phyloP scores from a whole-genome alignment of 2,888 invertebrate genomes.

The Parelbella ahira region DNA sequence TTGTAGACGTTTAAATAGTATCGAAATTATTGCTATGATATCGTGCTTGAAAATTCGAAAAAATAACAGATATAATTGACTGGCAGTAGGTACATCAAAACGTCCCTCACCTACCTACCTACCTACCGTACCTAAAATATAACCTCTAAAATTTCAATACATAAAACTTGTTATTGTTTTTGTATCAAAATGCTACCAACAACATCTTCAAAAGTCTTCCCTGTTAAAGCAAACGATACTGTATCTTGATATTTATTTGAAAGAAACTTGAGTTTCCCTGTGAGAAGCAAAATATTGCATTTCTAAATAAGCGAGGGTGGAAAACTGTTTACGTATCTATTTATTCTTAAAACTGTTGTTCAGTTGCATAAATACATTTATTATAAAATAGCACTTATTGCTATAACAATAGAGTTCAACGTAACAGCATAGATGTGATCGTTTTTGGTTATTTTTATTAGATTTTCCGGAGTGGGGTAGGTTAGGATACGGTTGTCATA shows the following conservation, averaged over 20 bases:
- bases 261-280: constrained; percentile 37
- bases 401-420: constrained; percentile 19
- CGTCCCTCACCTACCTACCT: no score
- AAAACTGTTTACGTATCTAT: constrained; percentile 48
- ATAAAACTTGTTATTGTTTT: background rate
- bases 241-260: constrained; percentile 19
- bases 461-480: constrained; percentile 55
- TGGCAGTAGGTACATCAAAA: no score
- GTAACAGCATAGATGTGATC: constrained; percentile 16
- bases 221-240: constrained; percentile 12
- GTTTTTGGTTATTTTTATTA: constrained; percentile 49
- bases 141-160: background rate
- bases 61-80: no score
- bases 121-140: no score
- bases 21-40: no score
- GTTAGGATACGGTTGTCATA: constrained; percentile 51
- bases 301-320: constrained; percentile 53
- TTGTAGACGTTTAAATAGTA: no score
- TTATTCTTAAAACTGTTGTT: constrained; percentile 35
- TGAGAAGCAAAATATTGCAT: constrained; percentile 49
- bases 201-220: constrained; percentile 4
- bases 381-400: constrained; percentile 26
- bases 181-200: background rate
- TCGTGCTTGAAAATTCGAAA: no score
- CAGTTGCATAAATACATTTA: constrained; percentile 24